These are phyloP conservation scores for Dyspetes luteomarginatus DNA, from an alignment of 2,888 invertebrate genomes.

Conservation along the genomic window DNA sequence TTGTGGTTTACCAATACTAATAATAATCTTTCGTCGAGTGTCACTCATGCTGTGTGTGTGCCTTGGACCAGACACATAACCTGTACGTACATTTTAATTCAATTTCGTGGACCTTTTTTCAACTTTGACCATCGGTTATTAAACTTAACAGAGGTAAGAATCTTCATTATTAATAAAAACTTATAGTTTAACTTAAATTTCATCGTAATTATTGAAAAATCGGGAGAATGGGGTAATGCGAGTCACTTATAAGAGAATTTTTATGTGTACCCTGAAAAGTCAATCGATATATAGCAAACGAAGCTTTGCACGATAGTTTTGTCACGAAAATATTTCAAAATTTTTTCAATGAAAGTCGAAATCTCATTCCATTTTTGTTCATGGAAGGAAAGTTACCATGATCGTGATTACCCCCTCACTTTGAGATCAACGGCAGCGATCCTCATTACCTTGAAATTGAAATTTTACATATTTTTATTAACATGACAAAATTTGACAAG, in stretches of 20 bases:
- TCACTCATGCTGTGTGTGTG: constrained; percentile 26
- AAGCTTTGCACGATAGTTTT: not conserved
- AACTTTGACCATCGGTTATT: not conserved
- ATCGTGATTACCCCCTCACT: not conserved
- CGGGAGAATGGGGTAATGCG: not conserved
- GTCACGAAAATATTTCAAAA: not conserved
- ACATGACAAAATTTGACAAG: too few species aligned
- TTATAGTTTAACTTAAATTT: not conserved
- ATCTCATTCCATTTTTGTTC: not conserved
- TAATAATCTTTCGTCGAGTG: constrained; percentile 24
- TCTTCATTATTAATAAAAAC: not conserved
- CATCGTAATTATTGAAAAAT: not conserved
- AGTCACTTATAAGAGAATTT: not conserved
- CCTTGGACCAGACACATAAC: constrained; percentile 35
- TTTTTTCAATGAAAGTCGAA: not conserved
- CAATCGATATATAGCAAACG: too few species aligned
- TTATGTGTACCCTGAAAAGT: not conserved
- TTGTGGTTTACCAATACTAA: constrained; percentile 40
- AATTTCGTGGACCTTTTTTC: constrained; percentile 10
- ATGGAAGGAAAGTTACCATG: not conserved
- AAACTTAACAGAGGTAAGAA: not conserved
- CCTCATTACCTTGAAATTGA: not conserved
- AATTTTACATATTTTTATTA: not conserved
- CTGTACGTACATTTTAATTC: constrained; percentile 28
- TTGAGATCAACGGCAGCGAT: not conserved